Evolutionary conservation across 2,113 vertebrate species (phyloP), one percentile per base, ranked within the genome.

Genomic region (Tauraco erythrolophus): DNA sequence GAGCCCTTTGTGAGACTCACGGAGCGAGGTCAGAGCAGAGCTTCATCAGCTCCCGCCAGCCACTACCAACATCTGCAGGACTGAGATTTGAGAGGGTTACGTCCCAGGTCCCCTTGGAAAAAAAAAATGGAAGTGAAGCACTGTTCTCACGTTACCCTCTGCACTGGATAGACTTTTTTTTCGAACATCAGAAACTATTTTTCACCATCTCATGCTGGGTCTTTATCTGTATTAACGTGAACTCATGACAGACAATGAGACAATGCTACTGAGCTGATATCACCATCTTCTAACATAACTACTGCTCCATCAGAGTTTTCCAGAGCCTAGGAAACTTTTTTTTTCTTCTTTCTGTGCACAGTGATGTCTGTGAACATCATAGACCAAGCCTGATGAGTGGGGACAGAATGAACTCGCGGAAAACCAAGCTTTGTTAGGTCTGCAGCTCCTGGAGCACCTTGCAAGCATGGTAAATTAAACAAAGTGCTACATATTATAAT

Each of bases 1-100:
- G 45, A 82, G 62, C 14, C 58, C 45, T 60, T 33, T 3, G 7
- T 27, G 28, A 9, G 53, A 56, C 33, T 48, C 11, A 33, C 0
- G 3, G 21, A 27, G 19, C 0, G 0, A 83, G 39, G 86, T 60
- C 89, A 65, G 68, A 72, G 48, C 1, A 0, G 27, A 74, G 28
- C 6, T 76, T 61, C 50, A 27, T 10, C 58, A 57, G 74, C 43
- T 71, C 45, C 61, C 8, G 4, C 6, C 62, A 48, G 31, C 7
- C 66, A 30, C 53, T 35, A 3, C 31, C 66, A 74, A 3, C n/a
- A 19, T 19, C 48, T 28, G 33, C 39, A 68, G 81, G 39, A 37
- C 19, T 27, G 39, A 84, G n/a, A 14, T 82, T 7, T 17, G 37
- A 31, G 45, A 18, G 39, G 7, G 10, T 48, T 2, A 37, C 1